Evolutionary conservation across 2,113 vertebrate genomes (phyloP).

Genomic region (Epinephelus fuscoguttatus): DNA sequence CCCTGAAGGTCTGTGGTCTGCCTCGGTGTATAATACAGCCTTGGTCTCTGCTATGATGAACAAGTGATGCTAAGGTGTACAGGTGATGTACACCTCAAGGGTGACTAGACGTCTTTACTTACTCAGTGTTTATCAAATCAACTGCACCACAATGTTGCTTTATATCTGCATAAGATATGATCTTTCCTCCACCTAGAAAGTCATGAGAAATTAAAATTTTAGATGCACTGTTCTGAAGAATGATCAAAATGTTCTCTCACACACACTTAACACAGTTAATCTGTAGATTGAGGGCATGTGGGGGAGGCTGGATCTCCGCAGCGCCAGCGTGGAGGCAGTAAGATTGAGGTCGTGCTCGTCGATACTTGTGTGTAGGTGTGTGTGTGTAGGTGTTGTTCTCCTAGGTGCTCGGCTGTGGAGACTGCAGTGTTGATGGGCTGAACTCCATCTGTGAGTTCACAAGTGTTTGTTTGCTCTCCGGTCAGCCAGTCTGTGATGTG

Average conservation of each 20-base stretch:
- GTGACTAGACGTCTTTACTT: too few species aligned
- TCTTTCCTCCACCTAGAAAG: not conserved
- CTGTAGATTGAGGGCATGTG: conserved; percentile 53
- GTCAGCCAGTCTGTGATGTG: conserved; percentile 22
- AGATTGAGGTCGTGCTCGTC: conserved; percentile 37
- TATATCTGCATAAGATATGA: not conserved
- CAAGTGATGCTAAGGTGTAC: too few species aligned
- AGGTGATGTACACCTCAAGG: too few species aligned
- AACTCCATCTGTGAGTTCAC: conserved; percentile 51
- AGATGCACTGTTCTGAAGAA: not conserved
- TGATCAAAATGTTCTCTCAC: conserved; percentile 24
- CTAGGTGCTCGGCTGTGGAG: conserved; percentile 35
- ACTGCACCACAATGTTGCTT: not conserved
- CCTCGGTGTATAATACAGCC: too few species aligned
- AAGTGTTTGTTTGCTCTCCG: conserved; percentile 26
- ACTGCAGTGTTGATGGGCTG: conserved; percentile 9
- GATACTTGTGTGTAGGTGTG: conserved; percentile 29
- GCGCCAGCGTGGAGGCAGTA: conserved; percentile 36
- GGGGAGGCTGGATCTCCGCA: conserved; percentile 45
- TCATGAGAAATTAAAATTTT: not conserved
- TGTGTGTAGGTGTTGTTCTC: conserved; percentile 49
- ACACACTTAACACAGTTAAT: conserved; percentile 37
- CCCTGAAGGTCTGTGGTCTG: too few species aligned
- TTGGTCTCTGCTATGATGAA: too few species aligned
- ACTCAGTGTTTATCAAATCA: too few species aligned